These are phyloP conservation scores for Dryoscopus gambensis DNA, from an alignment of 2,113 vertebrate species.

Conservation along the genomic window DNA sequence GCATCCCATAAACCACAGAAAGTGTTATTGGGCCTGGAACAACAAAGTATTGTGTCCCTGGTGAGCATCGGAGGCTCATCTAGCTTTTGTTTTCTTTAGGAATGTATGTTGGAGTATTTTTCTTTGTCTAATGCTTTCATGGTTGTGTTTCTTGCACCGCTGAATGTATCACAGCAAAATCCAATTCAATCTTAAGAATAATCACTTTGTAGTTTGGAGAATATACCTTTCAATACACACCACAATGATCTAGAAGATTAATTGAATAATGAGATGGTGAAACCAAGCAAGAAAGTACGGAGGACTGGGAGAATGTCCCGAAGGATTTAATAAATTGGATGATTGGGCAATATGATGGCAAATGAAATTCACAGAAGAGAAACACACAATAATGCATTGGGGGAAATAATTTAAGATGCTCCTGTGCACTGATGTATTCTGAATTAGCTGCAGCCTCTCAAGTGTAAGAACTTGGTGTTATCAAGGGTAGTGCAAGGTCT, in stretches of 20 bases:
- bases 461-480: background rate
- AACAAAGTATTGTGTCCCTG: background rate
- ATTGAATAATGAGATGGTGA: background rate
- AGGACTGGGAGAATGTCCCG: background rate
- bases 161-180: background rate
- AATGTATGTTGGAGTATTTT: background rate
- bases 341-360: background rate
- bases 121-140: background rate
- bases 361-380: background rate
- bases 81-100: background rate
- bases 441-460: background rate
- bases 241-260: background rate
- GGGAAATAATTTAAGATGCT: background rate
- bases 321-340: slow-evolving; percentile 2
- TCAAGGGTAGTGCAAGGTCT: background rate
- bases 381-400: background rate
- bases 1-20: background rate
- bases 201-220: background rate
- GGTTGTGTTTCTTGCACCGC: background rate
- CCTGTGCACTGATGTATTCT: background rate
- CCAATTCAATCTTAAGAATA: background rate
- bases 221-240: background rate
- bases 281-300: background rate
- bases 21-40: background rate
- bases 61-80: background rate